Conservation (phyloP, 2,113 vertebrate species). For the Actinemys pallida region DNA sequence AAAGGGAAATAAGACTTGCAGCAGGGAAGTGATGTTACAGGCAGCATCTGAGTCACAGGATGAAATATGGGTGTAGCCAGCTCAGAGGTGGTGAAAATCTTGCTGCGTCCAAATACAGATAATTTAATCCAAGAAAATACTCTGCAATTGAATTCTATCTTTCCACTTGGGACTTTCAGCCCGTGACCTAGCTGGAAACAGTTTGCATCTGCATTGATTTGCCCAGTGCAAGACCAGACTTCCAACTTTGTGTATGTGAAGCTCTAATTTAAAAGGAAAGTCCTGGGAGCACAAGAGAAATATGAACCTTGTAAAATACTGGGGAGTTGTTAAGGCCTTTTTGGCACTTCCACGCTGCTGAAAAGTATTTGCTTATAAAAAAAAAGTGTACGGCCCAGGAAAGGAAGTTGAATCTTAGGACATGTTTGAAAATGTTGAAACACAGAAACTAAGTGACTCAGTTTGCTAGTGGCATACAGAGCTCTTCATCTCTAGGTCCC, state of each 20-base stretch:
- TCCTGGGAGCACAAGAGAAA: neutral
- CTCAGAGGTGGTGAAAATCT: neutral
- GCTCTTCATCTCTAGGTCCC: neutral
- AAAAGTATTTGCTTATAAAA: neutral
- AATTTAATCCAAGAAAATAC: neutral
- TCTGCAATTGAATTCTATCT: neutral
- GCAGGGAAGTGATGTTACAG: neutral
- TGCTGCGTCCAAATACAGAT: neutral
- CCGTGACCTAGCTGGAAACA: neutral
- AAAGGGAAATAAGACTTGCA: conserved; percentile 59
- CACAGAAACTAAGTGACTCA: neutral
- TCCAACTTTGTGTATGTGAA: neutral
- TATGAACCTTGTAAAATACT: neutral
- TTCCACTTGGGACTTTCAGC: neutral
- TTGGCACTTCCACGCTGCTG: neutral
- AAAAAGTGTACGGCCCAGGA: neutral
- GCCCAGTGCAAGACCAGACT: neutral
- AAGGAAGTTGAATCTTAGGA: neutral
- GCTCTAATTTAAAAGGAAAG: neutral
- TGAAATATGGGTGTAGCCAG: neutral
- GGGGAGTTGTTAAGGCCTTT: neutral
- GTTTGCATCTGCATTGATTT: neutral
- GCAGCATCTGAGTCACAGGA: neutral
- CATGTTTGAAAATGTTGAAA: neutral
- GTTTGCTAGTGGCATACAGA: accelerated